Evolutionary conservation across 2,797 vertebrate species (phyloP).

Genomic region (Bradypus variegatus): DNA sequence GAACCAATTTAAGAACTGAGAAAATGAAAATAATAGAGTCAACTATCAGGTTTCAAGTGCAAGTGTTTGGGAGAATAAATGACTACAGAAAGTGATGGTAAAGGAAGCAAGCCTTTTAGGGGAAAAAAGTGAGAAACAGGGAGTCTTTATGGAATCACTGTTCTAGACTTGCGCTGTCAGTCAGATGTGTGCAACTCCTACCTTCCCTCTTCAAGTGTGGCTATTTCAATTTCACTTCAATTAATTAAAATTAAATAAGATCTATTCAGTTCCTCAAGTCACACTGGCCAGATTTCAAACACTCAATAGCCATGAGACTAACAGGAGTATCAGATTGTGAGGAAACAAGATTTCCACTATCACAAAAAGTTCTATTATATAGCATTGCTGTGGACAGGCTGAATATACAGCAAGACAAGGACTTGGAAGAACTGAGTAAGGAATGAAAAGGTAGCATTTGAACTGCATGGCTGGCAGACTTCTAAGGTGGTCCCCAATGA

Average conservation of each 20-base stretch:
- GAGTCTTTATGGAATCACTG: background rate
- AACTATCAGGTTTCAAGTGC: no score
- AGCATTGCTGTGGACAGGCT: background rate
- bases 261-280: background rate
- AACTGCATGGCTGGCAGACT: background rate
- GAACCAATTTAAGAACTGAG: background rate
- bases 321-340: background rate
- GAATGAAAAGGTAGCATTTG: background rate
- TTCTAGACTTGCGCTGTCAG: background rate
- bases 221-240: background rate
- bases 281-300: background rate
- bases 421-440: background rate
- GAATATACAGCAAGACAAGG: background rate
- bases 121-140: background rate
- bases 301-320: background rate
- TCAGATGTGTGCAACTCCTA: background rate
- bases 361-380: background rate
- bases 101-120: background rate
- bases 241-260: background rate
- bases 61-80: background rate
- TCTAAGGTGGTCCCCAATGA: background rate
- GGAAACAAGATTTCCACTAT: background rate
- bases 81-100: background rate
- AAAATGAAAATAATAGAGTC: background rate
- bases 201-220: background rate